phyloP scores from a whole-genome alignment of 2,888 invertebrate species.

The Cheilosia pagana region DNA sequence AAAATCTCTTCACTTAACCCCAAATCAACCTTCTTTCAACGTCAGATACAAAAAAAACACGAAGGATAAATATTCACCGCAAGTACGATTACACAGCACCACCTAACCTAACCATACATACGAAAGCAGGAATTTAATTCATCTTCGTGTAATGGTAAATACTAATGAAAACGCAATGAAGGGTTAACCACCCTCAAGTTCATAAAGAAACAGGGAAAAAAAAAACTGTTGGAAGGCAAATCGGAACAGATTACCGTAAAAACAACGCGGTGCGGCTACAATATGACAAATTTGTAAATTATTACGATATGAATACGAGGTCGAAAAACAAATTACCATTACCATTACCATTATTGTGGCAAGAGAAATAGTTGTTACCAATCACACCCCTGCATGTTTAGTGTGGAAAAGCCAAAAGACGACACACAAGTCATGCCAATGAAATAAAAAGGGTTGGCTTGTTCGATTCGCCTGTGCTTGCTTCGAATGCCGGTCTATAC shows the following conservation, averaged over 20 bases:
- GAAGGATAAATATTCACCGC: slow-evolving; percentile 29
- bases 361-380: slow-evolving; percentile 74
- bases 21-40: slow-evolving; percentile 3
- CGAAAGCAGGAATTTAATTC: slow-evolving; percentile 40
- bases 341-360: slow-evolving; percentile 72
- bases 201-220: background rate
- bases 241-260: slow-evolving; percentile 68
- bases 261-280: slow-evolving; percentile 67
- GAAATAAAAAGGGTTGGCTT: slow-evolving; percentile 65
- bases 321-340: slow-evolving; percentile 71
- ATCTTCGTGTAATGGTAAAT: slow-evolving; percentile 54
- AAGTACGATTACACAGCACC: slow-evolving; percentile 24
- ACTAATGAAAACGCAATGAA: slow-evolving; percentile 57
- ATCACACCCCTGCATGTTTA: slow-evolving; percentile 68
- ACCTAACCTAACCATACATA: slow-evolving; percentile 2
- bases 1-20: background rate
- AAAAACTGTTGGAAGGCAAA: background rate
- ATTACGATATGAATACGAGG: slow-evolving; percentile 69
- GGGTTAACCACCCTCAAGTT: slow-evolving; percentile 39
- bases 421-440: slow-evolving; percentile 40
- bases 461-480: slow-evolving; percentile 17
- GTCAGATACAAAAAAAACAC: background rate
- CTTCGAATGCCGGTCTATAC: slow-evolving; percentile 18
- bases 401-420: slow-evolving; percentile 33
- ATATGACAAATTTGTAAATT: slow-evolving; percentile 73